Conservation (phyloP, 2,113 vertebrate species). For the Delphinus delphis region DNA sequence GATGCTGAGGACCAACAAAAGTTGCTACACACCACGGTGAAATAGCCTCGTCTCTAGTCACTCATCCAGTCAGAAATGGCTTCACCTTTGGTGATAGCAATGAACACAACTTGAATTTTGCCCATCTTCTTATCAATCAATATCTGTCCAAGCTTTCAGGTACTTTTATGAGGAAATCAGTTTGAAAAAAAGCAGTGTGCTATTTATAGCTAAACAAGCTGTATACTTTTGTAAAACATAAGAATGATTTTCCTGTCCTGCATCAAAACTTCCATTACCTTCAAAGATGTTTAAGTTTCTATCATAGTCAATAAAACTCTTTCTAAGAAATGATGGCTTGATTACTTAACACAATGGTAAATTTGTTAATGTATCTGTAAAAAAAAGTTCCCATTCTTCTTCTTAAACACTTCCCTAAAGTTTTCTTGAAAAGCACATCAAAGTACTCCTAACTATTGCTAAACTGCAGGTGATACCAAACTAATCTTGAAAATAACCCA, state of each 20-base stretch:
- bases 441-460: neutral
- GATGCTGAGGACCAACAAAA: neutral
- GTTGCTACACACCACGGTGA: neutral
- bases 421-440: neutral
- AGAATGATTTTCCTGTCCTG: neutral
- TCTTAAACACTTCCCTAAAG: neutral
- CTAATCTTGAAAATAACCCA: constrained; percentile 1
- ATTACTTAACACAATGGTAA: neutral
- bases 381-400: neutral
- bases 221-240: neutral
- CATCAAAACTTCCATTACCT: constrained; percentile 44
- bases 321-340: neutral
- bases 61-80: neutral
- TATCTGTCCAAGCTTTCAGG: neutral
- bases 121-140: neutral
- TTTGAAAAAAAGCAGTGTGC: neutral
- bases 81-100: neutral
- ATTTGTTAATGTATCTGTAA: neutral
- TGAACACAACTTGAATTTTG: neutral
- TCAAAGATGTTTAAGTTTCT: neutral
- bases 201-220: neutral
- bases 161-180: neutral
- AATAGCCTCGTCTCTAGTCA: neutral
- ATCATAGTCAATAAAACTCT: neutral
- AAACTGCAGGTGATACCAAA: neutral